These are phyloP conservation scores for Onychorhynchus coronatus DNA, from an alignment of 2,113 vertebrate genomes.

Conservation along the genomic window DNA sequence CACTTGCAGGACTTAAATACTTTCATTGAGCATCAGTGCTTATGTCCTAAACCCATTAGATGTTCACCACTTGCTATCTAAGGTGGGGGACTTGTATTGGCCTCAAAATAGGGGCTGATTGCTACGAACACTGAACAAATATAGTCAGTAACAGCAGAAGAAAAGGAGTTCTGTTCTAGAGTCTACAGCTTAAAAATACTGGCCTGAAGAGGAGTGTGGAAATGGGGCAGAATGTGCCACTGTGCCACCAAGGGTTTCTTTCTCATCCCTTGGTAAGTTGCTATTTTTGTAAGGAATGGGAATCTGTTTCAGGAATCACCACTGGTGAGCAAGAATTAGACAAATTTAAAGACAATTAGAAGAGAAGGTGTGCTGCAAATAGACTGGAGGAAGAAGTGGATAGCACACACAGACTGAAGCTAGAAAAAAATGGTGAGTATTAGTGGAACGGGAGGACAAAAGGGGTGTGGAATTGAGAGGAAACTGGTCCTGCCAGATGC, in stretches of 20 bases:
- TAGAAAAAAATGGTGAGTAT: neutral
- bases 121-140: neutral
- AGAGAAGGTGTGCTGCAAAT: neutral
- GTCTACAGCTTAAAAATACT: neutral
- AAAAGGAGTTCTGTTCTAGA: neutral
- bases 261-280: neutral
- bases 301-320: neutral
- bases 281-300: neutral
- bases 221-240: neutral
- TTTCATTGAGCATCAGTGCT: rapidly evolving
- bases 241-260: neutral
- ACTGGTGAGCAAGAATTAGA: neutral
- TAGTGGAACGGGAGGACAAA: neutral
- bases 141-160: neutral
- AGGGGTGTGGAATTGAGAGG: neutral
- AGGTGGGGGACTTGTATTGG: neutral
- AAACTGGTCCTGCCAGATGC: rapidly evolving
- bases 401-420: neutral
- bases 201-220: neutral
- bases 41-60: neutral
- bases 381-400: neutral
- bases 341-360: neutral
- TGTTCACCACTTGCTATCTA: neutral
- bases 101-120: neutral
- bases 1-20: constrained; percentile 1